Evolutionary conservation across 2,113 vertebrate species (phyloP).

Genomic region (Erythrocercus mccallii): DNA sequence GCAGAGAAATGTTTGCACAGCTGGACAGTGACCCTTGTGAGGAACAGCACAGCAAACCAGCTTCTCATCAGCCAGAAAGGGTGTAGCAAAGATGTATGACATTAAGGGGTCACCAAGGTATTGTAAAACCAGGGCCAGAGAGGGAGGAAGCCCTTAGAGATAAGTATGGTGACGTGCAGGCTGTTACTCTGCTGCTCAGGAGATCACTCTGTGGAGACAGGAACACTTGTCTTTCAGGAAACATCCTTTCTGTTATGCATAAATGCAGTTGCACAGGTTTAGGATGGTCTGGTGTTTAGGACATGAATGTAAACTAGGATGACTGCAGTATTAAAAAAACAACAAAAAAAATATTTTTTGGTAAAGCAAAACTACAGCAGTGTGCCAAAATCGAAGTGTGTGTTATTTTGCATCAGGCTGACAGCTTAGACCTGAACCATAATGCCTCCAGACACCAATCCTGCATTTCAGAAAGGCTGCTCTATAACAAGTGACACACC

Average conservation of each 20-base stretch:
- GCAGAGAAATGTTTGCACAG: not conserved
- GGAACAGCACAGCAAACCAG: not conserved
- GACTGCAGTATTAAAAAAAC: not conserved
- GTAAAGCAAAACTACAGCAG: not conserved
- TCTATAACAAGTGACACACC: not conserved
- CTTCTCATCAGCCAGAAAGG: not conserved
- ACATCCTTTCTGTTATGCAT: not conserved
- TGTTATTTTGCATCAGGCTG: not conserved
- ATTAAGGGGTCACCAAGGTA: not conserved
- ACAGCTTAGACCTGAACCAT: not conserved
- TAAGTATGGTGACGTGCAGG: not conserved
- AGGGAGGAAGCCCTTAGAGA: not conserved
- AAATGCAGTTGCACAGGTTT: not conserved
- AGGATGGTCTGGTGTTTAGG: not conserved
- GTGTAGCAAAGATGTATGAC: not conserved
- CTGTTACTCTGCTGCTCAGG: not conserved
- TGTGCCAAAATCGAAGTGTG: not conserved
- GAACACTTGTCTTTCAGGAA: not conserved
- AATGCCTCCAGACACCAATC: not conserved
- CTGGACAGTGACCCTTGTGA: not conserved
- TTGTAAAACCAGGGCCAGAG: not conserved
- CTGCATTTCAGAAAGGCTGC: not conserved
- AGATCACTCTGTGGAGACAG: not conserved
- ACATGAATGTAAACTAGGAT: not conserved
- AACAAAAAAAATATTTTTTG: not conserved